These are phyloP conservation scores for Caenorhabditis sp. DNA, from an alignment of 2,888 invertebrate species.

Conservation along the genomic window DNA sequence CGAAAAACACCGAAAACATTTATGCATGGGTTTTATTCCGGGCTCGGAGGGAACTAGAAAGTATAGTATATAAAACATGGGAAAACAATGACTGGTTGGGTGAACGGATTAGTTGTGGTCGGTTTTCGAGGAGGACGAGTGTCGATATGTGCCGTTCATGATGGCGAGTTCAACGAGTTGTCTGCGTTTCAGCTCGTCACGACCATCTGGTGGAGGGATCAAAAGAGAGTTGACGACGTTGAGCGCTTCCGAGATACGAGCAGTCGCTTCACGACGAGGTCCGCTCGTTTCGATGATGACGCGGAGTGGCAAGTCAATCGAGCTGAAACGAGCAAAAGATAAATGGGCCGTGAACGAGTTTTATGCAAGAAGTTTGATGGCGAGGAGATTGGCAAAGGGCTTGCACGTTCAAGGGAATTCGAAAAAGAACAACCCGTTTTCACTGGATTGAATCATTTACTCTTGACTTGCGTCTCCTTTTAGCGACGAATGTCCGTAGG, in stretches of 20 bases:
- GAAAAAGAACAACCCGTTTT: not conserved
- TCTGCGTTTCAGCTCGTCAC: slow-evolving; percentile 98
- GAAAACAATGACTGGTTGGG: slow-evolving; percentile 30
- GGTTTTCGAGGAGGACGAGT: slow-evolving; percentile 42
- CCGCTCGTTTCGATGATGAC: slow-evolving; percentile 56
- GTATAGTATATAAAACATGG: slow-evolving; percentile 46
- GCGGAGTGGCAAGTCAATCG: slow-evolving; percentile 51
- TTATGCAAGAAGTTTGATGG: too few relatives aligned
- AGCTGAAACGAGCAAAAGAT: slow-evolving; percentile 34
- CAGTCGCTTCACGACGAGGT: slow-evolving; percentile 36
- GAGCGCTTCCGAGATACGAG: slow-evolving; percentile 85
- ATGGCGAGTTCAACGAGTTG: slow-evolving; percentile 99
- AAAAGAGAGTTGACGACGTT: slow-evolving; percentile 97
- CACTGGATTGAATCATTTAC: slow-evolving; percentile 14
- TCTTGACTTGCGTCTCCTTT: slow-evolving; percentile 18
- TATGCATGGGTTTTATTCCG: slow-evolving; percentile 21
- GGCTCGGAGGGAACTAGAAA: slow-evolving; percentile 19
- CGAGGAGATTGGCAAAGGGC: too few relatives aligned
- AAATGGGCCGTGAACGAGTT: too few relatives aligned
- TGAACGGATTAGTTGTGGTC: slow-evolving; percentile 45
- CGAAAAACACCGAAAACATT: slow-evolving; percentile 13
- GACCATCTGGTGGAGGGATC: slow-evolving; percentile 94
- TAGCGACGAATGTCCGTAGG: slow-evolving; percentile 38
- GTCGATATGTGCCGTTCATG: slow-evolving; percentile 97
- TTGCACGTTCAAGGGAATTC: not conserved